phyloP scores from a whole-genome alignment of 1,140 invertebrate genomes.

The Eriocheir sinensis region DNA sequence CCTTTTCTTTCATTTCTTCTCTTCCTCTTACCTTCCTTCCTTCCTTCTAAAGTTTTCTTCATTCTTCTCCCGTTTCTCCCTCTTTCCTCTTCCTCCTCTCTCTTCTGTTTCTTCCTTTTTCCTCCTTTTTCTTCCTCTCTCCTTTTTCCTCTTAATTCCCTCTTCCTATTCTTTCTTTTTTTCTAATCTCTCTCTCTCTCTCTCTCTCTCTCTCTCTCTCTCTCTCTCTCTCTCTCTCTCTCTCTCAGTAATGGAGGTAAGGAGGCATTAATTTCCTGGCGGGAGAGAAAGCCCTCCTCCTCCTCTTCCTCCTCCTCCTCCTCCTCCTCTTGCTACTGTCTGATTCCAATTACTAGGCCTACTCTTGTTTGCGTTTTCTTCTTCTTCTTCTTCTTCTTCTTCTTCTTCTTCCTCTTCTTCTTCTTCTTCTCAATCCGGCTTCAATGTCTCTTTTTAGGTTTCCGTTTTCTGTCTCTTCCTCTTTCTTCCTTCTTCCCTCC shows the following conservation, averaged over 20 bases:
- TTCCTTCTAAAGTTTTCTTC: neutral
- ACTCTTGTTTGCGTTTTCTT: too few species aligned
- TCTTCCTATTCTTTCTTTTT: neutral
- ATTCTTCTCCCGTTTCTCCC: neutral
- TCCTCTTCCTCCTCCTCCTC: too few species aligned
- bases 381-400: too few species aligned
- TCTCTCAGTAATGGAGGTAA: neutral
- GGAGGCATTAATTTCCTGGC: neutral
- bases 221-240: slow-evolving; percentile 37
- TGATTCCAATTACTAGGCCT: too few species aligned
- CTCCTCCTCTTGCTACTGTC: too few species aligned
- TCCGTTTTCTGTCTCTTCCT: neutral
- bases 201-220: slow-evolving; percentile 38
- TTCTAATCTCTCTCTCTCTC: slow-evolving; percentile 12
- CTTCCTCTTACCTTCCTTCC: neutral
- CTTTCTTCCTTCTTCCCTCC: too few species aligned
- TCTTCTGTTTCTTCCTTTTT: neutral
- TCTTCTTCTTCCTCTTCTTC: neutral
- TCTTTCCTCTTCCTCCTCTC: neutral
- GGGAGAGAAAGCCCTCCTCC: too few species aligned
- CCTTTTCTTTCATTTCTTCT: neutral
- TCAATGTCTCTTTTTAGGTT: neutral
- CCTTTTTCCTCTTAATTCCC: neutral
- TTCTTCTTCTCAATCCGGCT: neutral
- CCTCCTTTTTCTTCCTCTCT: neutral